Conservation (phyloP, 2,888 invertebrate species). For the Eueremaeus valkanovi region DNA sequence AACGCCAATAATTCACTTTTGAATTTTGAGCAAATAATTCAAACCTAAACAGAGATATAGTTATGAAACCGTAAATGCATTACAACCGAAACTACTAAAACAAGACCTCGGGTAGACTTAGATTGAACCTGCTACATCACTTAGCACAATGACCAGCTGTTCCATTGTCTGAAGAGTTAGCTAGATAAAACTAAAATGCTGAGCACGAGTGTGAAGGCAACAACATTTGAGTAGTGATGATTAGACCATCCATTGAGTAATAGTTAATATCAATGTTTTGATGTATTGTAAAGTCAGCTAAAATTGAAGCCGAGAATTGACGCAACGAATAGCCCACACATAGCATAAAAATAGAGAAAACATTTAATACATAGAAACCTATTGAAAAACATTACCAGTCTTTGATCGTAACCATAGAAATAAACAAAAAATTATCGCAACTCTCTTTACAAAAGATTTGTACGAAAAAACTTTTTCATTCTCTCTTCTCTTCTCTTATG, state of each 20-base stretch:
- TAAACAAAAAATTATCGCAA: neutral
- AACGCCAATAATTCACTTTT: neutral
- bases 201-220: neutral
- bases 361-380: neutral
- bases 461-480: no score
- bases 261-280: neutral
- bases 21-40: neutral
- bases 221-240: neutral
- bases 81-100: no score
- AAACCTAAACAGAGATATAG: neutral
- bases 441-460: neutral
- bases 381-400: neutral
- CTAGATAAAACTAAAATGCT: neutral
- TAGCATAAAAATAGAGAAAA: neutral
- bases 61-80: no score
- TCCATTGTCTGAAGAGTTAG: no score
- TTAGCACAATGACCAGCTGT: no score
- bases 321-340: neutral
- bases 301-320: neutral
- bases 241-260: neutral
- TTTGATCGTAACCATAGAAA: conserved; percentile 9
- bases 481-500: neutral
- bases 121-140: no score
- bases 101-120: no score
- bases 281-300: neutral